Evolutionary conservation across 2,888 invertebrate genomes (phyloP).

Genomic region (Glyphotaelius pellucidus): DNA sequence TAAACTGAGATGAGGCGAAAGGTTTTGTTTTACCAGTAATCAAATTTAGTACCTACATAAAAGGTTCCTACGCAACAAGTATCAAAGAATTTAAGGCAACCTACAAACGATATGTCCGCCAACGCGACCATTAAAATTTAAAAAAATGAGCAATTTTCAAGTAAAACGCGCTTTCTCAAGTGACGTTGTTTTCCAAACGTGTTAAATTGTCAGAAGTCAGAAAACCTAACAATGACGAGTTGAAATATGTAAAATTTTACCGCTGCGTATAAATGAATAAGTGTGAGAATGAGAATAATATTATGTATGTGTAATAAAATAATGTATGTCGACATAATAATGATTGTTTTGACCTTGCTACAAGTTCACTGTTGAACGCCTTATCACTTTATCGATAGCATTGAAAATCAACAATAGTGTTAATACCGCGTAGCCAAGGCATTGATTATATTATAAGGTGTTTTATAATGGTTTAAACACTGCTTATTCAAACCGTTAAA

Average conservation of each 20-base stretch:
- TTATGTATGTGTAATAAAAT: not conserved
- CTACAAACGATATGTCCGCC: not conserved
- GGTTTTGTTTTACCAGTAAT: too few relatives aligned
- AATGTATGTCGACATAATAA: not conserved
- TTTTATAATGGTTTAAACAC: not conserved
- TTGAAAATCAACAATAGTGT: constrained; percentile 2
- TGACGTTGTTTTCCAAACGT: not conserved
- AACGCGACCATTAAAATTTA: not conserved
- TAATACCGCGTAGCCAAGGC: not conserved
- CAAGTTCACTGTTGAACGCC: not conserved
- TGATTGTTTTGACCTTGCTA: constrained; percentile 1
- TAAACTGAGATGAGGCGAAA: too few relatives aligned
- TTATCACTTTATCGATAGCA: constrained; percentile 3
- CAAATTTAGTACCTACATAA: too few relatives aligned
- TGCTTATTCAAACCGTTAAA: not conserved
- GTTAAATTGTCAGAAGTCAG: not conserved
- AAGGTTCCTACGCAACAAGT: too few relatives aligned
- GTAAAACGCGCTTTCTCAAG: not conserved
- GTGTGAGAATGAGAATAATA: constrained; percentile 12
- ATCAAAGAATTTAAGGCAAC: too few relatives aligned
- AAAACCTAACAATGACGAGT: not conserved
- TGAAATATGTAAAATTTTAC: not conserved
- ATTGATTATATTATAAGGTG: not conserved
- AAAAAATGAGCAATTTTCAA: not conserved
- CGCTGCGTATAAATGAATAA: not conserved